Evolutionary conservation across 2,113 vertebrate genomes (phyloP).

Genomic region (Psammodynastes pulverulentus): DNA sequence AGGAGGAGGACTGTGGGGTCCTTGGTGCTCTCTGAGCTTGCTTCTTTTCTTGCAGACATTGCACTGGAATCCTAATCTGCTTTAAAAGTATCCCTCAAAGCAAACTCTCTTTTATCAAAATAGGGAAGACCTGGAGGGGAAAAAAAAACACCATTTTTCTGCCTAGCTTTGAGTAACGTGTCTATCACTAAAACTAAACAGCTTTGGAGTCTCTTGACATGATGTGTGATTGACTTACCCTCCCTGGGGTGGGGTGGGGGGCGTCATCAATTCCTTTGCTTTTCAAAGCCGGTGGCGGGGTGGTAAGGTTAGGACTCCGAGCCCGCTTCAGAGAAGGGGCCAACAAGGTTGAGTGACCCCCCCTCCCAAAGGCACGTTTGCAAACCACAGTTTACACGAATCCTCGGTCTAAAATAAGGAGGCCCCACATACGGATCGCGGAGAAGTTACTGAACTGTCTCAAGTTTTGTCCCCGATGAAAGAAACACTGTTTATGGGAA

Average conservation of each 20-base stretch:
- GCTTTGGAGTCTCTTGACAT: not conserved
- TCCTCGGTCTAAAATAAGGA: not conserved
- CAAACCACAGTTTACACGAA: not conserved
- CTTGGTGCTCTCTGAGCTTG: no score
- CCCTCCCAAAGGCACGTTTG: not conserved
- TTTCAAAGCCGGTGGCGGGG: not conserved
- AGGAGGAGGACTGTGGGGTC: no score
- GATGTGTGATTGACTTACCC: not conserved
- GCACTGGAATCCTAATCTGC: not conserved
- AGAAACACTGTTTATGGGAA: not conserved
- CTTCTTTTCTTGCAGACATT: not conserved
- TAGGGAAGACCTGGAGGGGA: not conserved
- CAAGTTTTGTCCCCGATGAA: not conserved
- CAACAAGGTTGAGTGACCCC: not conserved
- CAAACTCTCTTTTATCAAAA: not conserved
- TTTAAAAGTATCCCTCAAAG: not conserved
- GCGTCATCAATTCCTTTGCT: not conserved
- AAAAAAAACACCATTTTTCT: not conserved
- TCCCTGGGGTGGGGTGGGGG: no score
- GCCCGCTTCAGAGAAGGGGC: not conserved
- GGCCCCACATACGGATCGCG: accelerated
- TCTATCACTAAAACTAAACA: not conserved
- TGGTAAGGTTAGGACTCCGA: not conserved
- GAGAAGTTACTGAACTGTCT: not conserved
- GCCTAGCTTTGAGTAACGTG: not conserved